Conservation (phyloP, 2,113 vertebrate species). For the Gobio gobio region DNA sequence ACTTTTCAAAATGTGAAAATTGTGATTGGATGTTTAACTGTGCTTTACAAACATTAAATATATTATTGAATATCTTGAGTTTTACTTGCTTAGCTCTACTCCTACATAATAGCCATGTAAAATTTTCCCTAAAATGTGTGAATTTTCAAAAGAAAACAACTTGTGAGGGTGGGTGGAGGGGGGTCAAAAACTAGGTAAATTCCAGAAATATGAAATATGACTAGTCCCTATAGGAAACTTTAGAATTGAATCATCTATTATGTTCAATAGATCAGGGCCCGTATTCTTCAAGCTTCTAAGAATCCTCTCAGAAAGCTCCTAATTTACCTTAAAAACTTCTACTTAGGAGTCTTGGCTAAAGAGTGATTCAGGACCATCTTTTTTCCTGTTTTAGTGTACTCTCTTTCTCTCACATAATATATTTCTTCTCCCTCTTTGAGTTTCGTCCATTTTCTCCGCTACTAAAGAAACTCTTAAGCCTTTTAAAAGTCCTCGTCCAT, state of each 20-base stretch:
- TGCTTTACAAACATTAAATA: not conserved
- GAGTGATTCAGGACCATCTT: too few species aligned
- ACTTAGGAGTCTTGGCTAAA: too few species aligned
- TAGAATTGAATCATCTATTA: not conserved
- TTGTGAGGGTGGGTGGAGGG: not conserved
- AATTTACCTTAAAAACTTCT: too few species aligned
- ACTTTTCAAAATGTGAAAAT: not conserved
- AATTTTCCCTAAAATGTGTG: not conserved
- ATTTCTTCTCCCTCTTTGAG: too few species aligned
- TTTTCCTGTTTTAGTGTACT: too few species aligned
- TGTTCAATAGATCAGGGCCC: not conserved
- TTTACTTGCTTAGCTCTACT: not conserved
- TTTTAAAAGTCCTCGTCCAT: too few species aligned
- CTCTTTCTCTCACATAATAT: too few species aligned
- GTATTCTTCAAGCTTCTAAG: too few species aligned
- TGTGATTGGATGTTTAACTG: not conserved
- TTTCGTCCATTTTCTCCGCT: too few species aligned
- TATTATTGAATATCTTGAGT: not conserved
- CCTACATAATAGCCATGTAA: not conserved
- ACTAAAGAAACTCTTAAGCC: too few species aligned
- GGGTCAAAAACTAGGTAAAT: not conserved
- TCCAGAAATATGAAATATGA: constrained; percentile 1
- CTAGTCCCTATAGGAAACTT: not conserved
- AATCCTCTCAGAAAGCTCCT: too few species aligned
- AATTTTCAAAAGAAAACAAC: not conserved